A percentile compares a stretch with the other conserved stretches of the same genome.
Conservation (phyloP, 2,797 vertebrate genomes). For the Octomys mimax region DNA sequence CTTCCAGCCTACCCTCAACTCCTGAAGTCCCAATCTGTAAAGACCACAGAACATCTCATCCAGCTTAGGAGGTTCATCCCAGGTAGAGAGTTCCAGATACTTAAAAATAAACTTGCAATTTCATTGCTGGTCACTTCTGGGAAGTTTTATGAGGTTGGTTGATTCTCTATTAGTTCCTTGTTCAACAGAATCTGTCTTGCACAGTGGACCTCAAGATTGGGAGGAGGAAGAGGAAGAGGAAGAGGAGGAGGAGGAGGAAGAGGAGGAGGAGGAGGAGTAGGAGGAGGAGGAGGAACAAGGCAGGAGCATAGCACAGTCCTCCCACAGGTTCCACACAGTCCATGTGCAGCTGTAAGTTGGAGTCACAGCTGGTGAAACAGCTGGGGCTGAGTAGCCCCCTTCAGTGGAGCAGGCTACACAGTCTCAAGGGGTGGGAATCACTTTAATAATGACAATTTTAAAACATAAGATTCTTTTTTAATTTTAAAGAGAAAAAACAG, state of each 20-base stretch:
- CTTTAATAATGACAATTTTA: neutral
- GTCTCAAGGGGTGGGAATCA: no score
- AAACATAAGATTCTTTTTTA: neutral
- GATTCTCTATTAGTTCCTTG: neutral
- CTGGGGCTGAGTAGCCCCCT: no score
- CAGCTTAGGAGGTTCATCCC: neutral
- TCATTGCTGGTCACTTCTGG: neutral
- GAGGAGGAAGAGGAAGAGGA: neutral
- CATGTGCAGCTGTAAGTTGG: neutral
- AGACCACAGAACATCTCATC: neutral
- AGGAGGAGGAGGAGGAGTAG: no score
- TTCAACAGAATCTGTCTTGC: neutral
- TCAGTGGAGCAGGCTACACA: no score
- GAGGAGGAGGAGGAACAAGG: no score
- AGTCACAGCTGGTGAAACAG: rapidly evolving
- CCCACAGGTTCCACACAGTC: neutral
- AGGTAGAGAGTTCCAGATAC: neutral
- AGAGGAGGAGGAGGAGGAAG: no score
- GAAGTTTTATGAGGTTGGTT: neutral
- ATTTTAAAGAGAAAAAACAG: no score
- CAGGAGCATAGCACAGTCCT: no score
- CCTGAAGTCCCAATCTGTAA: neutral
- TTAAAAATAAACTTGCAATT: neutral
- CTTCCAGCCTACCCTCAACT: neutral
- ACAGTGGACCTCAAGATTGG: rapidly evolving